These are phyloP conservation scores for Tyria jacobaeae DNA, from an alignment of 2,888 invertebrate species.

Conservation along the genomic window DNA sequence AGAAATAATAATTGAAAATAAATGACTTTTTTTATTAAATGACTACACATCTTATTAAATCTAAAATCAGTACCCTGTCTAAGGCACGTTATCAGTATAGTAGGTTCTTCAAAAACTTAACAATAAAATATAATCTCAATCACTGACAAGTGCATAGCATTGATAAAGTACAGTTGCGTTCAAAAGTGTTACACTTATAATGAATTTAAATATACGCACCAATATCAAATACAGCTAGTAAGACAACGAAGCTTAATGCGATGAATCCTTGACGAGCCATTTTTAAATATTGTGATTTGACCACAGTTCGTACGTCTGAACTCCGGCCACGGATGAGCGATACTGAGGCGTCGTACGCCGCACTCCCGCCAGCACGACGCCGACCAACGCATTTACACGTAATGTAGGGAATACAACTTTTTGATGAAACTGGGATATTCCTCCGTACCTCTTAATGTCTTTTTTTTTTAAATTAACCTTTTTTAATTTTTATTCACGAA, in stretches of 20 bases:
- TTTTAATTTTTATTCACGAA: too few species aligned
- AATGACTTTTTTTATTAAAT: too few species aligned
- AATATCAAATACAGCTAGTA: constrained; percentile 74
- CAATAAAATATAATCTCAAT: constrained; percentile 26
- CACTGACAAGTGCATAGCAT: constrained; percentile 25
- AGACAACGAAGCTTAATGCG: constrained; percentile 67
- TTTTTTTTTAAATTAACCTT: too few species aligned
- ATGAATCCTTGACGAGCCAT: constrained; percentile 70
- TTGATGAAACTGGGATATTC: constrained; percentile 28
- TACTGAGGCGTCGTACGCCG: constrained; percentile 64
- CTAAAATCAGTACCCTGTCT: too few species aligned
- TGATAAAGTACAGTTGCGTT: constrained; percentile 35
- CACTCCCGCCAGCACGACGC: constrained; percentile 71
- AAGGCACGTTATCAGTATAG: too few species aligned
- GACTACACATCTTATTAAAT: too few species aligned
- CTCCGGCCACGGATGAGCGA: constrained; percentile 58
- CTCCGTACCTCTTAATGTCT: background rate
- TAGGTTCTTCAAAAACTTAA: constrained; percentile 10
- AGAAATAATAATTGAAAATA: too few species aligned
- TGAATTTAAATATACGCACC: constrained; percentile 63
- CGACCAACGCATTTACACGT: constrained; percentile 71
- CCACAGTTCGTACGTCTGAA: constrained; percentile 56
- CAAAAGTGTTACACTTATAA: constrained; percentile 29
- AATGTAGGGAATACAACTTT: constrained; percentile 54
- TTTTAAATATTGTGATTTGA: constrained; percentile 50